phyloP scores from a whole-genome alignment of 2,888 invertebrate species.

The Dolichomitus sp. region DNA sequence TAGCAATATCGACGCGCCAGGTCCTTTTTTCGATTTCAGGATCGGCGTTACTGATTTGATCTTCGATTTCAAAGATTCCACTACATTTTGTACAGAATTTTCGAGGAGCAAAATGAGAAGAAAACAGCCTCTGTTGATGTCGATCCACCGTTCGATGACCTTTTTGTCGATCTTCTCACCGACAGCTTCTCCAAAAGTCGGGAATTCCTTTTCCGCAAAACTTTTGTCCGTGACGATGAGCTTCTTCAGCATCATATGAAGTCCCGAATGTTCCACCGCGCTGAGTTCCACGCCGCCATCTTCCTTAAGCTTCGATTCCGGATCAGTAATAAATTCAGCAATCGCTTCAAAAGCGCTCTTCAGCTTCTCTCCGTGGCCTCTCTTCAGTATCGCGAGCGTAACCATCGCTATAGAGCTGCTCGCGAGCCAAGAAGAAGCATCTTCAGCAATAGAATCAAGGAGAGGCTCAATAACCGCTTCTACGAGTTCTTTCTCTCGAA shows the following conservation, averaged over 20 bases:
- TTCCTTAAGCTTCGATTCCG: slow-evolving; percentile 88
- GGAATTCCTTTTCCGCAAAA: slow-evolving; percentile 81
- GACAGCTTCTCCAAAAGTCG: slow-evolving; percentile 89
- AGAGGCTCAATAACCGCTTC: slow-evolving; percentile 89
- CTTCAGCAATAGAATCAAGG: slow-evolving; percentile 87
- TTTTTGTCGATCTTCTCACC: slow-evolving; percentile 87
- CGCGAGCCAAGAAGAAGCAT: slow-evolving; percentile 90
- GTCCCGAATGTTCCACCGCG: slow-evolving; percentile 91
- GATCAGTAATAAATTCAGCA: slow-evolving; percentile 85
- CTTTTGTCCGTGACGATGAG: slow-evolving; percentile 90
- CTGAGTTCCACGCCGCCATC: slow-evolving; percentile 82
- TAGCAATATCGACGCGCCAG: slow-evolving; percentile 90
- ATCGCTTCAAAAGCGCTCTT: slow-evolving; percentile 86
- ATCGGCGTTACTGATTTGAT: slow-evolving; percentile 86
- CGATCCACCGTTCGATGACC: slow-evolving; percentile 89
- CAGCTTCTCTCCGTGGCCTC: slow-evolving; percentile 87
- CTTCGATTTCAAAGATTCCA: slow-evolving; percentile 86
- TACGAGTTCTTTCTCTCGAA: slow-evolving; percentile 91
- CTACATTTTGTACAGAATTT: slow-evolving; percentile 87
- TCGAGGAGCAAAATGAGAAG: slow-evolving; percentile 90
- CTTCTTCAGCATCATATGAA: slow-evolving; percentile 93
- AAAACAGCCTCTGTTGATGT: slow-evolving; percentile 93
- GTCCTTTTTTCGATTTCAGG: slow-evolving; percentile 87
- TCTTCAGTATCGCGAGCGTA: slow-evolving; percentile 91
- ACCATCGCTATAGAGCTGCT: slow-evolving; percentile 90